Conservation (phyloP, 1,140 invertebrate genomes). For the Thrips palmi region DNA sequence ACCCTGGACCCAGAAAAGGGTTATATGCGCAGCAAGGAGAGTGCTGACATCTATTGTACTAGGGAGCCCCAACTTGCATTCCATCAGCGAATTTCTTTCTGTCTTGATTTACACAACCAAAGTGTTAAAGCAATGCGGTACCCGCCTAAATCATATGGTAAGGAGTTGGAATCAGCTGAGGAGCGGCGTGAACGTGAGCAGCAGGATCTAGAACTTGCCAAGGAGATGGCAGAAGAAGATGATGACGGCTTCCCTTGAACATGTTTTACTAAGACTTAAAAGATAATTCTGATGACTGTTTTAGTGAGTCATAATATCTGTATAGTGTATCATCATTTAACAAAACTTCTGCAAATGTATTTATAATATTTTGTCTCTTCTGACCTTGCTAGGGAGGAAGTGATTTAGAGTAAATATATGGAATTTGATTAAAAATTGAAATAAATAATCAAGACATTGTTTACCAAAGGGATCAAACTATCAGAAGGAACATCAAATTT, state of each 20-base stretch:
- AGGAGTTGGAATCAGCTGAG: constrained; percentile 94
- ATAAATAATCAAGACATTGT: too few species aligned
- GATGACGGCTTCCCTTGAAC: constrained; percentile 72
- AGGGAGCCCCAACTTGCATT: constrained; percentile 91
- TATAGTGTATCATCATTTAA: too few species aligned
- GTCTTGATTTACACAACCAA: constrained; percentile 94
- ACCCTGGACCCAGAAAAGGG: constrained; percentile 87
- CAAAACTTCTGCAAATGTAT: too few species aligned
- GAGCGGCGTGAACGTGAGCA: constrained; percentile 90
- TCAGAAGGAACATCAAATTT: too few species aligned
- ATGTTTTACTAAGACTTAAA: too few species aligned
- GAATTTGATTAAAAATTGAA: too few species aligned
- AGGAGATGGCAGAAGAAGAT: constrained; percentile 98
- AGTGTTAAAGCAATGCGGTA: constrained; percentile 98
- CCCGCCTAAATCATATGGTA: constrained; percentile 96
- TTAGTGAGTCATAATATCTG: too few species aligned
- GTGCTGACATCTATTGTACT: constrained; percentile 92
- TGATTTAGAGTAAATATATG: too few species aligned
- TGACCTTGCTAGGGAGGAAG: too few species aligned
- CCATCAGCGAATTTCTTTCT: constrained; percentile 95
- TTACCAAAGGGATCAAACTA: too few species aligned
- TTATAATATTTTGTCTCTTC: too few species aligned
- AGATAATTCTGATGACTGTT: too few species aligned
- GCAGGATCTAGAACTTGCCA: constrained; percentile 92
- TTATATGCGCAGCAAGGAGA: constrained; percentile 94